Base-by-base conservation (phyloP, 2,797 vertebrate genomes). In the Liasis olivaceus region DNA sequence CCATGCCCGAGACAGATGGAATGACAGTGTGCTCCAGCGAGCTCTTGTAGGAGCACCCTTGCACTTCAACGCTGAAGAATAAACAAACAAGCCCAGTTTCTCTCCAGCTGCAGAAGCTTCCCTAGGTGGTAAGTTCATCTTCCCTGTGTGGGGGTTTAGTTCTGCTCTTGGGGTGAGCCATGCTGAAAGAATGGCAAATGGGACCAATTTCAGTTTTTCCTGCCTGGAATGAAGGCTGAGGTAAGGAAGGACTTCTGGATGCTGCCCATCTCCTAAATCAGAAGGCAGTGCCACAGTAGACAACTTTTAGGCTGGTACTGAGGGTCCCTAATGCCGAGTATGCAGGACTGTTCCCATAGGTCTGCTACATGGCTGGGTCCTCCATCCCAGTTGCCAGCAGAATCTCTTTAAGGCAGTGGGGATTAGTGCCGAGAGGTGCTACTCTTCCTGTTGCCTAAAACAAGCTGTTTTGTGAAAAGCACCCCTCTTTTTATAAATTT, bases 1-100 rank as follows among this genome's bases (percentile, higher is more conserved):
- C 97, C 95, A 97, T 97, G 91, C 94, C 96, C 96, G 97, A 96
- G 96, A 96, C 96, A 92, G 95, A 94, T 95, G 14, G 93, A 51
- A 96, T 93, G 95, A 88, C 93, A 0, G 95, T 94, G 93, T 94
- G 92, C 58, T 95, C 56, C 0, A 85, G 66, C 87, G 93, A 90
- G 96, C 94, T 95, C 93, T 94, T 95, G 69, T 28, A 95, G 95
- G 95, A 96, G 96, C 96, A 96, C 94, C 31, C 62, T 85, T 58
- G 96, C 94, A 92, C 94, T 95, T 93, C 91, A 95, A 91, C 60
- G 88, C 66, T 51, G 36, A 91, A 85, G 81, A 92, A 66, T 90
- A 91, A 93, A 56, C 85, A 69, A 91, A 6, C 17, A 95, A 95
- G 95, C 47, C 89, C 11, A 5, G 0, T 86, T 95, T 92, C 85